Evolutionary conservation across 2,797 vertebrate genomes (phyloP).

Genomic region (Pseudochirops corinnae): DNA sequence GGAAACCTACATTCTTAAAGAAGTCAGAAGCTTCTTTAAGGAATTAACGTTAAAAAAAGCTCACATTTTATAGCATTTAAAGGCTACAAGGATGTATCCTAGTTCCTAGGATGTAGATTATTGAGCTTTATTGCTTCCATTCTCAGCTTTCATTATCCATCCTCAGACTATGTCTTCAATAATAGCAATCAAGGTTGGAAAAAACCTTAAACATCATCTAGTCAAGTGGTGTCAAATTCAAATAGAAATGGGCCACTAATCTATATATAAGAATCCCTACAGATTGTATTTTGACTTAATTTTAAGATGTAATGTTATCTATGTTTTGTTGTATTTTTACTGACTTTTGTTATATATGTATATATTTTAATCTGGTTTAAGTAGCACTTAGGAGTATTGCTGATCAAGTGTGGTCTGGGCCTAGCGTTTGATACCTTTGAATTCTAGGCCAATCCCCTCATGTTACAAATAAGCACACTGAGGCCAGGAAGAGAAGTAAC

Average conservation of each 20-base stretch:
- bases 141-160: background rate
- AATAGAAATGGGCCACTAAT: background rate
- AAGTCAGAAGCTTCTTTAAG: background rate
- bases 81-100: background rate
- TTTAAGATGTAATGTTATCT: background rate
- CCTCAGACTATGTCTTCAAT: background rate
- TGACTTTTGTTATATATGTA: background rate
- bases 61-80: background rate
- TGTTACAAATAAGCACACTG: background rate
- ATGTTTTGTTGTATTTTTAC: background rate
- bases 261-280: background rate
- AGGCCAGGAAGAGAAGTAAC: background rate
- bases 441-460: background rate
- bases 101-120: background rate
- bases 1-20: background rate
- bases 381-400: background rate
- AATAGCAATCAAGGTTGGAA: background rate
- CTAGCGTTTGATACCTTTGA: background rate
- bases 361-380: background rate
- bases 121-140: background rate
- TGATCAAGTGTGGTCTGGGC: background rate
- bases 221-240: background rate
- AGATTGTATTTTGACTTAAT: background rate
- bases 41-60: background rate
- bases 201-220: background rate